Evolutionary conservation across 1,140 invertebrate genomes (phyloP).

Genomic region (Rhagoletis pomonella): DNA sequence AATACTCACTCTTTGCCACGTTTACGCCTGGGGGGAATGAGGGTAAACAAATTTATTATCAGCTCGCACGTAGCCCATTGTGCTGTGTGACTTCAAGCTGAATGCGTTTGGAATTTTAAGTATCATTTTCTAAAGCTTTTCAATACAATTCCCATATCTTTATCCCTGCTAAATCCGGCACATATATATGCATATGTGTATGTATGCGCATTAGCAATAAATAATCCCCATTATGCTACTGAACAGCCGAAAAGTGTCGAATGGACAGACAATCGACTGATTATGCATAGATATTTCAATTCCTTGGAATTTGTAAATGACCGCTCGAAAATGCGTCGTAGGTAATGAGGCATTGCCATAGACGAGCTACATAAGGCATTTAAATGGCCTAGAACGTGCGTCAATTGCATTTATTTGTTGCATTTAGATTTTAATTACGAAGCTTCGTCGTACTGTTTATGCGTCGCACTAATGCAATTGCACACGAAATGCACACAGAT

Average conservation of each 20-base stretch:
- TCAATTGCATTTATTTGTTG: neutral
- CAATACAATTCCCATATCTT: neutral
- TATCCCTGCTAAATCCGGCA: slow-evolving; percentile 13
- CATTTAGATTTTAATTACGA: slow-evolving; percentile 20
- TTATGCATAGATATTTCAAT: neutral
- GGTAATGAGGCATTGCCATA: neutral
- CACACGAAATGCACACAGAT: neutral
- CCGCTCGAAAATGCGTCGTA: slow-evolving; percentile 1
- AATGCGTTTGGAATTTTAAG: slow-evolving; percentile 6
- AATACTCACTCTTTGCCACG: neutral
- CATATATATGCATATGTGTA: neutral
- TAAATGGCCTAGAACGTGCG: slow-evolving; percentile 41
- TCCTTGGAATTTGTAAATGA: slow-evolving; percentile 1
- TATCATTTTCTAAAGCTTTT: neutral
- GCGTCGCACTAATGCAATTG: too few relatives aligned
- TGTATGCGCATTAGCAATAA: too few relatives aligned
- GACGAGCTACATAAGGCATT: neutral
- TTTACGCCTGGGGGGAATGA: neutral
- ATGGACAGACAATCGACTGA: neutral
- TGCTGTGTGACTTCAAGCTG: neutral
- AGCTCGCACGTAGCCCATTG: neutral
- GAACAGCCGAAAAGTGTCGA: slow-evolving; percentile 14
- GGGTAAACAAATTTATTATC: slow-evolving; percentile 18
- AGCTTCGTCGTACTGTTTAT: neutral
- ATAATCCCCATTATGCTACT: neutral